phyloP scores from a whole-genome alignment of 1,140 invertebrate genomes.

The Bombus huntii region DNA sequence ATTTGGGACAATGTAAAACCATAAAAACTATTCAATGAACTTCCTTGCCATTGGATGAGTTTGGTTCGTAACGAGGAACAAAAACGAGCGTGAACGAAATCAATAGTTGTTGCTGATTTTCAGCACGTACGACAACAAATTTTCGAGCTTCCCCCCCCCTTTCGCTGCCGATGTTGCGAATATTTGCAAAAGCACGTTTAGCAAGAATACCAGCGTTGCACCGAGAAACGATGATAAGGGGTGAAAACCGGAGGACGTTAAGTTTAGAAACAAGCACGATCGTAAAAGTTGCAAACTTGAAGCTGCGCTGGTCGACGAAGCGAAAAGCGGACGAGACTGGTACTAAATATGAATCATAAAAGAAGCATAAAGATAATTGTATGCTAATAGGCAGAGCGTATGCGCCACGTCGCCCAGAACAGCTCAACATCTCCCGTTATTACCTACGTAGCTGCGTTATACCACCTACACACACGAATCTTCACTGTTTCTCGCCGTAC shows the following conservation, averaged over 20 bases:
- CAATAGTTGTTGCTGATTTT: conserved; percentile 49
- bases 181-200: conserved; percentile 61
- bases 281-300: conserved; percentile 66
- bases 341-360: conserved; percentile 75
- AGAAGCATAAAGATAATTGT: conserved; percentile 75
- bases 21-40: background rate
- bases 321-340: conserved; percentile 36
- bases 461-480: background rate
- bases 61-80: background rate
- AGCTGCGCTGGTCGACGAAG: conserved; percentile 34
- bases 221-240: conserved; percentile 56
- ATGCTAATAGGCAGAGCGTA: conserved; percentile 73
- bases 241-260: conserved; percentile 55
- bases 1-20: background rate
- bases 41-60: background rate
- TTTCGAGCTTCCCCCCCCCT: conserved; percentile 12
- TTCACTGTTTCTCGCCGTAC: conserved; percentile 11
- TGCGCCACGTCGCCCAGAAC: conserved; percentile 63
- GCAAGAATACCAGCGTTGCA: conserved; percentile 41
- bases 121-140: conserved; percentile 64
- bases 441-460: conserved; percentile 60
- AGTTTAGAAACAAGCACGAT: conserved; percentile 64
- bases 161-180: background rate
- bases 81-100: conserved; percentile 22
- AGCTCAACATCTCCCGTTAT: conserved; percentile 62